Conservation (phyloP, 64 coral and sea anemone genomes). For the Platygyra sinensis region DNA sequence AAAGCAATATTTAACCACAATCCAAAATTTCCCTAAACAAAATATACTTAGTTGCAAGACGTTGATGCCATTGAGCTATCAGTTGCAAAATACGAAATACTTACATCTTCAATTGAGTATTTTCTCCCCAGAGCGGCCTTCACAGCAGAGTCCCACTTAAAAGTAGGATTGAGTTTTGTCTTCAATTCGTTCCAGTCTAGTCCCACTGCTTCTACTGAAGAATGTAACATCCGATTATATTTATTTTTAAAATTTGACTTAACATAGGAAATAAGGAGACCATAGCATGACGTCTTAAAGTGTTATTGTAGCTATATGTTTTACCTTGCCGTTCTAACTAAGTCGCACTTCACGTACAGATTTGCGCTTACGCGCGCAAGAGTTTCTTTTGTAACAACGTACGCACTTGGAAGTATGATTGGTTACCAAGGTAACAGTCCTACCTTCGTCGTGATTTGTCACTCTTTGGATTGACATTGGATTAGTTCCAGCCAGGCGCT, state of each 20-base stretch:
- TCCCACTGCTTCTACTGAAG: background rate
- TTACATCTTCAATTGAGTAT: background rate
- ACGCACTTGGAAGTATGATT: background rate
- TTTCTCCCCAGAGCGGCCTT: background rate
- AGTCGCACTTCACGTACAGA: too few species aligned
- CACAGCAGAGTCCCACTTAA: constrained; percentile 21
- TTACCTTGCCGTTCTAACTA: too few species aligned
- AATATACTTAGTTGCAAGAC: background rate
- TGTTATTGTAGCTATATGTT: too few species aligned
- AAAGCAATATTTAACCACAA: background rate
- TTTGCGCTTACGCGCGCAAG: too few species aligned
- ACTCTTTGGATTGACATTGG: constrained; percentile 57
- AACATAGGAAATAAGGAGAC: too few species aligned
- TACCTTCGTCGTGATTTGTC: constrained; percentile 34
- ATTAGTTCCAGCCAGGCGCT: constrained; percentile 71
- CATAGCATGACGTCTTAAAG: too few species aligned
- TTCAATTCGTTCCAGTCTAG: background rate
- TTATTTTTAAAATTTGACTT: too few species aligned
- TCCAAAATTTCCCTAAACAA: background rate
- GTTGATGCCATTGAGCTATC: too few species aligned
- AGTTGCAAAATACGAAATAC: background rate
- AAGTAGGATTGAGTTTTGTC: background rate
- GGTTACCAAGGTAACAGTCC: background rate
- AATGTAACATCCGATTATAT: background rate
- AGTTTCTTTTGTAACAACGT: too few species aligned